Evolutionary conservation across 2,113 vertebrate species (phyloP).

Genomic region (Mohoua ochrocephala): DNA sequence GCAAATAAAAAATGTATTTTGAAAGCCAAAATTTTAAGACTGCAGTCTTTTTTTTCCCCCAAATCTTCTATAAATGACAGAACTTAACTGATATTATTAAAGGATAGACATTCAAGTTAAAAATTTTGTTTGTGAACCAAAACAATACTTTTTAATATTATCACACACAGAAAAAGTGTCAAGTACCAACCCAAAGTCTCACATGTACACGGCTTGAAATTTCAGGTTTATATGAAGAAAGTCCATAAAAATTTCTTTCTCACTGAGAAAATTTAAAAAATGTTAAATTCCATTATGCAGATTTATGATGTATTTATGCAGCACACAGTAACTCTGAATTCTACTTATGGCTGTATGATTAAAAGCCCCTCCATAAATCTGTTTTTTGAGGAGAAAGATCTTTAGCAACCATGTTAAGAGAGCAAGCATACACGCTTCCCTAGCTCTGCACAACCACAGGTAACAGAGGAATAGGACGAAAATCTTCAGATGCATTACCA

Average conservation of each 20-base stretch:
- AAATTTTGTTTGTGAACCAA: not conserved
- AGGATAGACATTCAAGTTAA: not conserved
- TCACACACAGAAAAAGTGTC: not conserved
- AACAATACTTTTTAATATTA: not conserved
- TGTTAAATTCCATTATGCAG: not conserved
- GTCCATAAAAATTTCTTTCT: not conserved
- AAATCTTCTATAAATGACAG: not conserved
- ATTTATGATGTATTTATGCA: not conserved
- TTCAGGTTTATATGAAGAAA: not conserved
- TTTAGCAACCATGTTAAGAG: not conserved
- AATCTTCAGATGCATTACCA: not conserved
- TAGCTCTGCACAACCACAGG: not conserved
- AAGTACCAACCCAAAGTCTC: not conserved
- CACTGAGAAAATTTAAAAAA: not conserved
- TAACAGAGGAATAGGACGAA: not conserved
- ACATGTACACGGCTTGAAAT: not conserved
- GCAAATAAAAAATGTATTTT: not conserved
- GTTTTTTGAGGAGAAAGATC: not conserved
- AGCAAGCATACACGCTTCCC: not conserved
- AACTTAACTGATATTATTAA: not conserved
- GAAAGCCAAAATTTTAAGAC: not conserved
- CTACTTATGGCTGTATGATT: not conserved
- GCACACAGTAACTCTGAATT: not conserved
- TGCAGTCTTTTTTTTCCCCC: rapidly evolving
- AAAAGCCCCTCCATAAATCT: not conserved